Base-by-base conservation (phyloP, 2,888 invertebrate genomes). In the Theodoxus fluviatilis region DNA sequence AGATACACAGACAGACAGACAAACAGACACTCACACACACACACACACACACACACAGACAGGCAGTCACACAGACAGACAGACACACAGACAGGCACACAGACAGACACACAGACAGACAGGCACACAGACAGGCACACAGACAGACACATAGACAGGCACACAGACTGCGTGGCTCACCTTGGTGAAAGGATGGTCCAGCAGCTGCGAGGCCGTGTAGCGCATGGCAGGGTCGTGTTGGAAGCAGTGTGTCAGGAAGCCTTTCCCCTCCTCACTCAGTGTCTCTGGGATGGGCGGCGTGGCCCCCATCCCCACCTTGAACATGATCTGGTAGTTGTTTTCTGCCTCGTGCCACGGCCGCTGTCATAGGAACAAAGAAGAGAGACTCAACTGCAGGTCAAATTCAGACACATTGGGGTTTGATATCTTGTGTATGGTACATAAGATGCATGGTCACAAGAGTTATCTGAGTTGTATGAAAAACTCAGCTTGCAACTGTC, bases 311-410 rank as follows among this genome's bases (percentile, higher is more conserved):
- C 96, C 96, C 81, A 96, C 96, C 90, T 94, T 92, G 81, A 94
- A 96, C 94, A 96, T 95, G 78, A 96, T 96, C 90, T 96, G 95
- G 88, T 94, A 94, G 89, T 94, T 94, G 78, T 94, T 94, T 89
- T 95, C 95, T 85, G 92, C 93, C 82, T 96, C 95, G 66, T 92
- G 91, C 94, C 96, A 97, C 0, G 96, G 96, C 57, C 95, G 91
- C 93, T 94, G 89, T 7, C 88, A 79, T 59, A 68, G 1, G 69
- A 47, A 69, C 18, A 55, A 38, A 22, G 47, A 59, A 67, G 22
- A 55, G 22, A 9, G n/a, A 3, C 2, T n/a, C n/a, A n/a, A n/a
- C n/a, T n/a, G n/a, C n/a, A n/a, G n/a, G n/a, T n/a, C n/a, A n/a
- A n/a, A n/a, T n/a, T n/a, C n/a, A n/a, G n/a, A n/a, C n/a, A n/a